Evolutionary conservation across 2,113 vertebrate species (phyloP).

Genomic region (Myotis yumanensis): DNA sequence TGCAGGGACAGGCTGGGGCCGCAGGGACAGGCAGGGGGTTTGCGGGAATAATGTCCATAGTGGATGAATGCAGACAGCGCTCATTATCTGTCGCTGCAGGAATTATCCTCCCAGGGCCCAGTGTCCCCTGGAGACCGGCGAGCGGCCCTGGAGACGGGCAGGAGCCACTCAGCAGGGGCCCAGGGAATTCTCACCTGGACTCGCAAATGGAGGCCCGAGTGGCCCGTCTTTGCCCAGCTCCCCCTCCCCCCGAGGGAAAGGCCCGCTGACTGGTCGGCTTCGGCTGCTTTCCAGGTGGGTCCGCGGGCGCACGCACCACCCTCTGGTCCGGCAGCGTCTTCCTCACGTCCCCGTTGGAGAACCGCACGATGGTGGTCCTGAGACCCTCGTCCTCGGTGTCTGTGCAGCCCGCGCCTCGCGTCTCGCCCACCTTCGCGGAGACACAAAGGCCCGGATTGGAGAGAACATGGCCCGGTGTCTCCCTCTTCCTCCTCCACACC

Average conservation of each 20-base stretch:
- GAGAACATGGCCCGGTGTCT: background rate
- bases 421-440: constrained; percentile 76
- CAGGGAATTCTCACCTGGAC: background rate
- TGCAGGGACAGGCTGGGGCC: too few species aligned
- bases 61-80: background rate
- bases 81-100: background rate
- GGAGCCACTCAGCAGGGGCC: background rate
- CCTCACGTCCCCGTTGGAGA: constrained; percentile 85
- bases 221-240: fast-evolving
- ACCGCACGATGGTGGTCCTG: constrained; percentile 70
- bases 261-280: background rate
- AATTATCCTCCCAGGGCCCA: background rate
- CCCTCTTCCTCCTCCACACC: too few species aligned
- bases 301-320: constrained; percentile 72
- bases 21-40: too few species aligned
- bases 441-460: background rate
- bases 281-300: fast-evolving
- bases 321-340: constrained; percentile 81
- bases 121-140: background rate
- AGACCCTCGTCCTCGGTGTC: constrained; percentile 78
- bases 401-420: constrained; percentile 64
- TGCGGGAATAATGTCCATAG: background rate
- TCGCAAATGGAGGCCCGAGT: background rate
- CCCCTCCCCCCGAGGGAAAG: too few species aligned
- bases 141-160: fast-evolving